Percentiles rank a stretch among this genome's conserved stretches.
Evolutionary conservation across 2,888 invertebrate species (phyloP).

Genomic region (Nebria salina): DNA sequence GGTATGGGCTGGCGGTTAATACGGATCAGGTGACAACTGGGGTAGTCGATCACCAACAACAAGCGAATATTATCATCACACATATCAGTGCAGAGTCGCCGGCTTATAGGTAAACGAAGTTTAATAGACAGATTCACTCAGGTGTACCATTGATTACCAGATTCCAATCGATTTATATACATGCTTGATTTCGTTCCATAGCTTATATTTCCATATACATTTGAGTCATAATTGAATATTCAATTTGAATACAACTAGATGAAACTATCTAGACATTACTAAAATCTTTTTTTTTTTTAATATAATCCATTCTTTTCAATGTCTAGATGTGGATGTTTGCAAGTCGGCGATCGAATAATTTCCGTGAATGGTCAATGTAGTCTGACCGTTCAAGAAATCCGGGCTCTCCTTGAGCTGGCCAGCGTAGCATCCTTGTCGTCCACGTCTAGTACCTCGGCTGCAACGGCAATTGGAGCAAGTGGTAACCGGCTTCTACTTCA

Average conservation of each 20-base stretch:
- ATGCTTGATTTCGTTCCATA: too few species aligned
- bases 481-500: conserved; percentile 78
- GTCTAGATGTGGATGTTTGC: conserved; percentile 75
- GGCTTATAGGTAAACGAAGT: conserved; percentile 66
- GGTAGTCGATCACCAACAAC: conserved; percentile 56
- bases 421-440: conserved; percentile 59
- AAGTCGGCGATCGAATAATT: conserved; percentile 84
- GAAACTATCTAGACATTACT: too few species aligned
- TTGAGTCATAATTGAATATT: too few species aligned
- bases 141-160: background rate
- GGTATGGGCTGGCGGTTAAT: conserved; percentile 66
- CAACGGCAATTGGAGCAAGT: conserved; percentile 60
- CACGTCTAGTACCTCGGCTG: background rate
- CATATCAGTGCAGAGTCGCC: conserved; percentile 67
- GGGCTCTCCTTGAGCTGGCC: conserved; percentile 61
- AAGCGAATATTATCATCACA: conserved; percentile 63
- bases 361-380: conserved; percentile 84
- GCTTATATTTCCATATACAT: too few species aligned
- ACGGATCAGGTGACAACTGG: conserved; percentile 57
- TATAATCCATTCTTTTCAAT: background rate
- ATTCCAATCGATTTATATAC: background rate
- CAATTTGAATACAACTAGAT: too few species aligned
- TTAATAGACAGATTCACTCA: background rate
- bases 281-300: too few species aligned
- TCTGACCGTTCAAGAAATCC: conserved; percentile 70